Conservation (phyloP, 2,113 vertebrate species). For the Festucalex cinctus region DNA sequence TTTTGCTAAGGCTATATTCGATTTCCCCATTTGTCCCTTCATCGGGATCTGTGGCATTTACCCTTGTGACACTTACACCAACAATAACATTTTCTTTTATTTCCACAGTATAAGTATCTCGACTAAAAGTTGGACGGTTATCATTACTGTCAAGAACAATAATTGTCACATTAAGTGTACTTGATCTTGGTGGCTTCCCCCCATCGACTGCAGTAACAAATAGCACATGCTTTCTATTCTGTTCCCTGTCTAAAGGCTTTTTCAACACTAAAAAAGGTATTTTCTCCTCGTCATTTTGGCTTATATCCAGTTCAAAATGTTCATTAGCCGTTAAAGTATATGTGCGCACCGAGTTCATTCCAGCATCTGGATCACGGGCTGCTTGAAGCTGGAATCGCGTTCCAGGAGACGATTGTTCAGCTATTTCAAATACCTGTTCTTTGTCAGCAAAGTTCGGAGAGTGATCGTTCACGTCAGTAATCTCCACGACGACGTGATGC, state of each 20-base stretch:
- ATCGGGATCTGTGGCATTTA: conserved; percentile 51
- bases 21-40: conserved; percentile 47
- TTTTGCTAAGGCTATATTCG: conserved; percentile 45
- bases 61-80: conserved; percentile 28
- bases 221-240: conserved; percentile 24
- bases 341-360: conserved; percentile 63
- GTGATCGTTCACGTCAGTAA: conserved; percentile 74
- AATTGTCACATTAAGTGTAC: conserved; percentile 51
- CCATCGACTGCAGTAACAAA: conserved; percentile 66
- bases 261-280: conserved; percentile 62
- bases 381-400: conserved; percentile 68
- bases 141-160: conserved; percentile 68
- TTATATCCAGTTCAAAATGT: conserved; percentile 54
- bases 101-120: conserved; percentile 44
- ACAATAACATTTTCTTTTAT: conserved; percentile 45
- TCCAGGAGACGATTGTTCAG: conserved; percentile 58
- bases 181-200: conserved; percentile 58
- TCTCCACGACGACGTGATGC: conserved; percentile 61
- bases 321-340: conserved; percentile 67
- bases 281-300: conserved; percentile 52
- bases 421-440: conserved; percentile 61
- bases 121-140: conserved; percentile 62
- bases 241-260: conserved; percentile 62
- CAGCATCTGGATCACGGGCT: conserved; percentile 73
- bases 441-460: conserved; percentile 59